Evolutionary conservation across 2,888 invertebrate genomes (phyloP).

Genomic region (Lydus trimaculatus): DNA sequence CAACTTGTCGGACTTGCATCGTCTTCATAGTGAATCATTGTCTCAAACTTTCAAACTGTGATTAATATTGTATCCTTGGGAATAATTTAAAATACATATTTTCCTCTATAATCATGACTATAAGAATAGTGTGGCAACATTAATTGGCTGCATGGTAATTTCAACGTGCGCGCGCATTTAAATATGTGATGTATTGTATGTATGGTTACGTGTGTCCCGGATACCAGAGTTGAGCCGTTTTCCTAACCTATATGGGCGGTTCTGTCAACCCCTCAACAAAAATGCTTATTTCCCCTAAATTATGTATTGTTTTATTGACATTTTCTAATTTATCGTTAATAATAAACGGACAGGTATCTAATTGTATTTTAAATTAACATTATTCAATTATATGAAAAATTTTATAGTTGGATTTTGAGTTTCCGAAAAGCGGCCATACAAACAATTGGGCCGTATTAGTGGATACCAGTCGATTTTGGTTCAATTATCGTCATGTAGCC

Average conservation of each 20-base stretch:
- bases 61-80: too few relatives aligned
- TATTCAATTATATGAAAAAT: background rate
- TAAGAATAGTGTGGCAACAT: too few relatives aligned
- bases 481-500: constrained; percentile 99
- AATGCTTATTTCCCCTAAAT: background rate
- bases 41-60: too few relatives aligned
- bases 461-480: constrained; percentile 99
- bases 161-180: too few relatives aligned
- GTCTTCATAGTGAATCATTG: too few relatives aligned
- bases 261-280: background rate
- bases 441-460: constrained; percentile 99
- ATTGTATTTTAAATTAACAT: background rate
- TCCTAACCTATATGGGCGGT: background rate
- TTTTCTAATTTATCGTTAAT: background rate
- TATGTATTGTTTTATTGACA: background rate
- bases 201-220: too few relatives aligned
- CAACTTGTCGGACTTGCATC: too few relatives aligned
- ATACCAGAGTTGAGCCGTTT: background rate
- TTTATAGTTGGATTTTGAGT: constrained; percentile 48
- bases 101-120: too few relatives aligned
- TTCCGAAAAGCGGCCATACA: constrained; percentile 79
- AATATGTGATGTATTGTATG: too few relatives aligned
- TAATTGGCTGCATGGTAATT: too few relatives aligned
- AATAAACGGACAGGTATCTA: background rate
- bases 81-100: too few relatives aligned